Evolutionary conservation across 1,140 invertebrate species (phyloP), one percentile per base, ranked within the genome.

Genomic region (Drosophila insularis): DNA sequence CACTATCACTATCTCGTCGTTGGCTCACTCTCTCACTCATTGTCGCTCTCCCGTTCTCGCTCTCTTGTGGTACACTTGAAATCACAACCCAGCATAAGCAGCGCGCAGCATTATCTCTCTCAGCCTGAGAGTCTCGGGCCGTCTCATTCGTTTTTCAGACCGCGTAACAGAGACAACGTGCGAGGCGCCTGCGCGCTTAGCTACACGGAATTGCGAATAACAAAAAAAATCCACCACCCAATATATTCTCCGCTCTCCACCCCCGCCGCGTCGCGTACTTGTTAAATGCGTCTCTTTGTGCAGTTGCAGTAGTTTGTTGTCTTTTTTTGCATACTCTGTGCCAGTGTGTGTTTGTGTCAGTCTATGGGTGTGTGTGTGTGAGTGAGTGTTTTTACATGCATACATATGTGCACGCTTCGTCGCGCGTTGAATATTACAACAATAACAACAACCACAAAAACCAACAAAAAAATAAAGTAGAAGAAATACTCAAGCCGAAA

Each of bases 111-210:
- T 39, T 74, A 53, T 27, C 27, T 27, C 23, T 55, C 23, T 54
- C 17, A 23, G 27, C n/a, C n/a, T n/a, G n/a, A n/a, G n/a, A n/a
- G n/a, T 63, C 23, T 54, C 17, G 14, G 27, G 40, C 50, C 40
- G 40, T 63, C 43, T 76, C 80, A 89, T 84, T 89, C 74, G 80
- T 74, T 77, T 40, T 39, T 60, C 70, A 71, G 80, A 67, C 74
- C 63, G 70, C 76, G 80, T 68, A 80, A 77, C 72, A 64, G 43
- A 89, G 54, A 71, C 46, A 78, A 84, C 84, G 84, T 89, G 80
- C 70, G 77, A 63, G 76, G 73, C 85, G 84, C 84, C 74, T 84
- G 84, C 85, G 84, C 84, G 84, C 84, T 87, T 59, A 66, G 67
- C 68, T 69, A 80, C 85, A 37, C 35, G 35, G 56, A 58, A 63